phyloP scores from a whole-genome alignment of 1,140 invertebrate genomes.

The Acromyrmex charruanus region DNA sequence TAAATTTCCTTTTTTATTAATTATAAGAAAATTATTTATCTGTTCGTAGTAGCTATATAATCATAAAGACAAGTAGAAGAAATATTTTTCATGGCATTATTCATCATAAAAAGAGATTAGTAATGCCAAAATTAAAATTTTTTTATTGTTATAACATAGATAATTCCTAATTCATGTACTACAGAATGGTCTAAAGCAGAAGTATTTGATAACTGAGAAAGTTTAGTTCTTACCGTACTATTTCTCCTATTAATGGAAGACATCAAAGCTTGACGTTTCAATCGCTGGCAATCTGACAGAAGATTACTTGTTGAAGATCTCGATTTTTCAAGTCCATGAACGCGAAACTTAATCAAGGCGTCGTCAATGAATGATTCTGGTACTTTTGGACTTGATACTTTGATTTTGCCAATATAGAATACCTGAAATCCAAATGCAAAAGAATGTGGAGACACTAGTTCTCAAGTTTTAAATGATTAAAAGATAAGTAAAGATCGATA shows the following conservation, averaged over 20 bases:
- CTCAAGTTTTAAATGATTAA: not conserved
- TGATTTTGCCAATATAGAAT: constrained; percentile 95
- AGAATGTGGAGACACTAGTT: not conserved
- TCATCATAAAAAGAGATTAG: not conserved
- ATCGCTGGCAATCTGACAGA: constrained; percentile 80
- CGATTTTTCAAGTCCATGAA: constrained; percentile 91
- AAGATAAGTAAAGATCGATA: not conserved
- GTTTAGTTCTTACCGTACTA: constrained; percentile 78
- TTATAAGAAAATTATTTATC: constrained; percentile 10
- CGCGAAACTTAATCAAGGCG: constrained; percentile 93
- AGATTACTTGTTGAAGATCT: constrained; percentile 85
- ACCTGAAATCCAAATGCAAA: constrained; percentile 87
- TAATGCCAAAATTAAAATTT: not conserved
- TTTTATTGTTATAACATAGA: not conserved
- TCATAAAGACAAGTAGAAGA: not conserved
- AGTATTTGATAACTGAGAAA: no score
- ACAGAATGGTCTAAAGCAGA: not conserved
- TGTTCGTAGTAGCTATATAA: not conserved
- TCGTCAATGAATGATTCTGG: constrained; percentile 96
- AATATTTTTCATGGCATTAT: not conserved
- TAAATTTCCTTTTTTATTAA: constrained; percentile 2
- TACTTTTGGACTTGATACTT: constrained; percentile 94
- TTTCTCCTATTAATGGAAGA: constrained; percentile 80
- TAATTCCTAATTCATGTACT: not conserved
- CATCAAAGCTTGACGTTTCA: constrained; percentile 79